Conservation (phyloP, 2,888 invertebrate species). For the Macrosoma leucophasiata region DNA sequence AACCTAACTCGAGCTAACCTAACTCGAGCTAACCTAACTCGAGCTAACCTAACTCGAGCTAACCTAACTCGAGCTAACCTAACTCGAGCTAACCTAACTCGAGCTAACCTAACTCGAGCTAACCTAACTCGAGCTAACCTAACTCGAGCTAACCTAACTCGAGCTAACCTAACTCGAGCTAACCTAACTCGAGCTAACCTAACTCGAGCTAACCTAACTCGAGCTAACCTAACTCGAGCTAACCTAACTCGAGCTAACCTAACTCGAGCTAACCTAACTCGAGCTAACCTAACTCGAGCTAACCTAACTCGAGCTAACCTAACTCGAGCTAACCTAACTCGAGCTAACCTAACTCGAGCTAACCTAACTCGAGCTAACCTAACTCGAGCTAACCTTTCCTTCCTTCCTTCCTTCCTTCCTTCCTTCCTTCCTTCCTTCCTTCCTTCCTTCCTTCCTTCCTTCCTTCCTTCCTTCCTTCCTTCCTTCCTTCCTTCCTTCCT, state of each 20-base stretch:
- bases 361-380: constrained; percentile 21
- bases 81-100: constrained; percentile 23
- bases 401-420: constrained; percentile 4
- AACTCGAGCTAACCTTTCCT: constrained; percentile 23
- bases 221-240: constrained; percentile 9
- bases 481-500: constrained; percentile 16
- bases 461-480: constrained; percentile 21
- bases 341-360: constrained; percentile 23
- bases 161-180: constrained; percentile 14
- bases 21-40: constrained; percentile 14
- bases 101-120: constrained; percentile 23
- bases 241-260: constrained; percentile 18
- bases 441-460: constrained; percentile 20
- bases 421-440: constrained; percentile 21
- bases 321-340: constrained; percentile 21
- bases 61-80: constrained; percentile 15
- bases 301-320: constrained; percentile 20
- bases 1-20: constrained; percentile 15
- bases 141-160: constrained; percentile 11
- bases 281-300: constrained; percentile 21
- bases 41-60: constrained; percentile 14
- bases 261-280: constrained; percentile 24
- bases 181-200: constrained; percentile 17
- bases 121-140: constrained; percentile 14
- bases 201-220: constrained; percentile 16